These are phyloP conservation scores for Pleuronectes platessa DNA, from an alignment of 2,113 vertebrate species.

Conservation along the genomic window DNA sequence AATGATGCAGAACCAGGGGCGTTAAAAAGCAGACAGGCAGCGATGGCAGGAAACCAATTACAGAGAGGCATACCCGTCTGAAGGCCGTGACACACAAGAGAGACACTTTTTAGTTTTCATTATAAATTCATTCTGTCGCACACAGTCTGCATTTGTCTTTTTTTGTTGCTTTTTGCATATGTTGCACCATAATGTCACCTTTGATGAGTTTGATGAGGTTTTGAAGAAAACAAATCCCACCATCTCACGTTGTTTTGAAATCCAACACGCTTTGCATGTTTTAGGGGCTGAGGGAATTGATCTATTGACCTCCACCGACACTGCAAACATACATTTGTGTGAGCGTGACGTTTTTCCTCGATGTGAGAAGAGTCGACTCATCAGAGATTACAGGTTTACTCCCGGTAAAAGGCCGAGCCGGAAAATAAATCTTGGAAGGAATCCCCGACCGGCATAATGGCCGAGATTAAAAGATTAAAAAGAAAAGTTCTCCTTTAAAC, in stretches of 20 bases:
- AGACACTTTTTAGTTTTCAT: slow-evolving; percentile 15
- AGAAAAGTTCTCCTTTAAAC: slow-evolving; percentile 38
- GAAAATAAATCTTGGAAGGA: slow-evolving; percentile 22
- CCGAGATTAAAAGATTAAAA: slow-evolving; percentile 59
- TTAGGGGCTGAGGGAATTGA: neutral
- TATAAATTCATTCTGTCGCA: neutral
- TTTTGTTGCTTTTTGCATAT: neutral
- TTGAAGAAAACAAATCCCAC: too few relatives aligned
- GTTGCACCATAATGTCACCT: neutral
- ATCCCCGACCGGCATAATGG: slow-evolving; percentile 25
- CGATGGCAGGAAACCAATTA: slow-evolving; percentile 27
- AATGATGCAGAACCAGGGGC: slow-evolving; percentile 23
- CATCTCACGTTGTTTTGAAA: too few relatives aligned
- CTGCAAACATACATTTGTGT: neutral
- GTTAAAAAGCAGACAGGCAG: slow-evolving; percentile 23
- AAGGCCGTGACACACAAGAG: slow-evolving; percentile 18
- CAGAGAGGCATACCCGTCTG: slow-evolving; percentile 15
- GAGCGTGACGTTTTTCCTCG: too few relatives aligned
- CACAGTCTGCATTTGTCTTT: neutral
- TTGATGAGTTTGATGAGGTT: neutral
- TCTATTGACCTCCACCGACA: neutral
- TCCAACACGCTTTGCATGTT: neutral
- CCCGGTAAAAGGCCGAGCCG: slow-evolving; percentile 6
- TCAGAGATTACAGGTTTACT: slow-evolving; percentile 11
- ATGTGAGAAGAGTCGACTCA: slow-evolving; percentile 26